Evolutionary conservation across 2,113 vertebrate genomes (phyloP).

Genomic region (Paramormyrops kingsleyae): DNA sequence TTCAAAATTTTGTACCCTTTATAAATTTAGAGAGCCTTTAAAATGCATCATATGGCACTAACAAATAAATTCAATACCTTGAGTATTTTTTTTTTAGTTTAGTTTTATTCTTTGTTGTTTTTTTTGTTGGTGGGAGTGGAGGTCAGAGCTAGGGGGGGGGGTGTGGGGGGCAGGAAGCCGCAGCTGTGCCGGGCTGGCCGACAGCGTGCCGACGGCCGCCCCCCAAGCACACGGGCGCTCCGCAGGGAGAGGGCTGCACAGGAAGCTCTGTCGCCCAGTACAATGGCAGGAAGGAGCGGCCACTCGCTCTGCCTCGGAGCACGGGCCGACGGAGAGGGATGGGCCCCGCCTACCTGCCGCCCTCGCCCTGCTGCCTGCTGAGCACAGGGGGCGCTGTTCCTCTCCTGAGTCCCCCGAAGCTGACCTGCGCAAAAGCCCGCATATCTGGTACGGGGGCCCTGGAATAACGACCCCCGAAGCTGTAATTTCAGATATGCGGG

Average conservation of each 20-base stretch:
- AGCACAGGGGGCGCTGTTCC: not conserved
- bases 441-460: constrained; percentile 34
- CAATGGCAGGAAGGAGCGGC: constrained; percentile 59
- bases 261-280: constrained; percentile 45
- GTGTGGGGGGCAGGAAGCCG: constrained; percentile 49
- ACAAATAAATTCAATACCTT: not conserved
- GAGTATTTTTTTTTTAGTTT: not conserved
- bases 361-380: not conserved
- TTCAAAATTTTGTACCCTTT: not conserved
- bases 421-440: not conserved
- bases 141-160: constrained; percentile 25
- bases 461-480: constrained; percentile 31
- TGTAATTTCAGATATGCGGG: constrained; percentile 43
- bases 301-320: constrained; percentile 48
- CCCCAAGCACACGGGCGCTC: constrained; percentile 16
- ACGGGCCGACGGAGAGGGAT: constrained; percentile 17
- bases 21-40: not conserved
- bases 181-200: constrained; percentile 43
- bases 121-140: constrained; percentile 4
- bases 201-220: constrained; percentile 56
- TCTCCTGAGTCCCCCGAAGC: not conserved
- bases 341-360: constrained; percentile 26
- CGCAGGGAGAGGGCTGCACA: constrained; percentile 35
- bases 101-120: not conserved
- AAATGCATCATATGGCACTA: not conserved